These are phyloP conservation scores for Lacanobia oleracea DNA, from an alignment of 2,888 invertebrate species.

Conservation along the genomic window DNA sequence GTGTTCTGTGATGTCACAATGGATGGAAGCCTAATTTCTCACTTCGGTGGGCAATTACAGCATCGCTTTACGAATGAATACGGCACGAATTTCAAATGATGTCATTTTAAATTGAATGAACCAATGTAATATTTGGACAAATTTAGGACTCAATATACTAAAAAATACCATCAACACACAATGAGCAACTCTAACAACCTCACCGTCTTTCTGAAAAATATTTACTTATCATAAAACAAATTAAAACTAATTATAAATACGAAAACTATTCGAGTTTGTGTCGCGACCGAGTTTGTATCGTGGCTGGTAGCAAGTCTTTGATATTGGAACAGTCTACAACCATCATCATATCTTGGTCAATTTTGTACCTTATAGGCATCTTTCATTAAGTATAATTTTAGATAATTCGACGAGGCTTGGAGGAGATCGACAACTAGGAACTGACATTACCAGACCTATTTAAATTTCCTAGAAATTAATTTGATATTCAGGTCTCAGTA, in stretches of 20 bases:
- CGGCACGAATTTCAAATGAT: conserved; percentile 58
- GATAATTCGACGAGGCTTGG: conserved; percentile 36
- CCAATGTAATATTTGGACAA: conserved; percentile 62
- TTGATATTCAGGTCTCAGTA: conserved; percentile 4
- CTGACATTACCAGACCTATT: conserved; percentile 26
- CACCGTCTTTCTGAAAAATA: conserved; percentile 65
- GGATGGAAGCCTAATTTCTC: conserved; percentile 62
- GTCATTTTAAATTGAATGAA: conserved; percentile 39
- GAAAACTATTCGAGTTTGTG: conserved; percentile 83
- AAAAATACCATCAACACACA: conserved; percentile 60
- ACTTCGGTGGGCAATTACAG: conserved; percentile 73
- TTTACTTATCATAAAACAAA: conserved; percentile 68
- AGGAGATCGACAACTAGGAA: conserved; percentile 38
- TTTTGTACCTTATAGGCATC: conserved; percentile 65
- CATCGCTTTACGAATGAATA: conserved; percentile 50
- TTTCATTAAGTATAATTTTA: conserved; percentile 40
- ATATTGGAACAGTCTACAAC: conserved; percentile 50
- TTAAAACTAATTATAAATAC: conserved; percentile 76
- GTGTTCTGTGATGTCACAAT: conserved; percentile 55
- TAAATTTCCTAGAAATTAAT: conserved; percentile 22
- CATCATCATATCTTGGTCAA: conserved; percentile 56
- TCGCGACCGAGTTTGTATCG: conserved; percentile 67
- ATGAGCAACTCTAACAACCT: conserved; percentile 77
- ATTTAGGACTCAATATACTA: conserved; percentile 59
- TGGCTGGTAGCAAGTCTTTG: conserved; percentile 48